Conservation (phyloP, 2,113 vertebrate genomes). For the Malurus elegans region DNA sequence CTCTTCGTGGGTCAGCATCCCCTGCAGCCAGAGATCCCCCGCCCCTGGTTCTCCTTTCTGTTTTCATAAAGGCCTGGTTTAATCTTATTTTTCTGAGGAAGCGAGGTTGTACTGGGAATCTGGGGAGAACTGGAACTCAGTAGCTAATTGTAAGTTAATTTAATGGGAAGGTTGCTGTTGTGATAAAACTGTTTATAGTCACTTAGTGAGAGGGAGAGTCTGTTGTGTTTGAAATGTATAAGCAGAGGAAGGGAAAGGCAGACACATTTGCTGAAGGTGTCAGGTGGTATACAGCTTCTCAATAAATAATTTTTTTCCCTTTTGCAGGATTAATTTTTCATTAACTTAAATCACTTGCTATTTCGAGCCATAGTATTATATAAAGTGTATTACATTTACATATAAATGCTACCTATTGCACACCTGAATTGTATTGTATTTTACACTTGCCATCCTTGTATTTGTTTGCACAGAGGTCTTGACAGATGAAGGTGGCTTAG, state of each 20-base stretch:
- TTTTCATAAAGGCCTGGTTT: background rate
- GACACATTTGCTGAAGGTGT: background rate
- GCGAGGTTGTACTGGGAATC: rapidly evolving
- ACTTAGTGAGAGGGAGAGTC: background rate
- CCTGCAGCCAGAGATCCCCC: background rate
- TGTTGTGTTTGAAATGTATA: rapidly evolving
- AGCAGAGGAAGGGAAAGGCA: background rate
- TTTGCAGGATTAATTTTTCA: background rate
- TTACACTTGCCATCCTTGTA: background rate
- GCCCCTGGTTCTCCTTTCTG: rapidly evolving
- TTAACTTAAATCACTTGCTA: background rate
- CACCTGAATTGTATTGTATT: background rate
- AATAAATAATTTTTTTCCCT: background rate
- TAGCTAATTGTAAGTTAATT: background rate
- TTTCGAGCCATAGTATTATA: background rate
- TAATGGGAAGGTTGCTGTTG: background rate
- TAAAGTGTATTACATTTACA: background rate
- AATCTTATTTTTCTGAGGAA: background rate
- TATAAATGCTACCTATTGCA: background rate
- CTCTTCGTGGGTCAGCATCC: background rate
- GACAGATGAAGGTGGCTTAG: background rate
- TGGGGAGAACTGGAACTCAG: background rate
- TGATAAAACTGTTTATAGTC: background rate
- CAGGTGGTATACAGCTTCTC: background rate
- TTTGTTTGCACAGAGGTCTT: background rate